phyloP scores from a whole-genome alignment of 2,888 invertebrate genomes.

The Mythimna ferrago region DNA sequence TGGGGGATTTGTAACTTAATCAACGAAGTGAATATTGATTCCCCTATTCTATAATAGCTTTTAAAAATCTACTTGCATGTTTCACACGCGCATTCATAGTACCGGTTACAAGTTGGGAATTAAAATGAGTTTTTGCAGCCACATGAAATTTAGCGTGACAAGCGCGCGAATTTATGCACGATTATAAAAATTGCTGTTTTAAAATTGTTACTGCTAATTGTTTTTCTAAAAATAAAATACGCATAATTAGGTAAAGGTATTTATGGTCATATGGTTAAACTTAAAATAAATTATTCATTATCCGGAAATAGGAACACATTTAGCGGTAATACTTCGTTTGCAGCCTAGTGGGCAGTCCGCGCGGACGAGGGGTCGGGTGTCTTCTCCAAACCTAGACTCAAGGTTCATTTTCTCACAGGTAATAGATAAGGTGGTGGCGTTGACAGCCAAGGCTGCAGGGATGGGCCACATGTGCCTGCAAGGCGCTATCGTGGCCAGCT shows the following conservation, averaged over 20 bases:
- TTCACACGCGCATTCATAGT: background rate
- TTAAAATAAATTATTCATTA: constrained; percentile 35
- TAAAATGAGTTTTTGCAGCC: background rate
- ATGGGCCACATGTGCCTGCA: constrained; percentile 80
- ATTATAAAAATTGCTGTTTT: constrained; percentile 4
- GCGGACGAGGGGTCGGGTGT: background rate
- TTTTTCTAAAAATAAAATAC: constrained; percentile 31
- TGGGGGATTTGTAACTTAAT: constrained; percentile 68
- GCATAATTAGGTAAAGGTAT: constrained; percentile 22
- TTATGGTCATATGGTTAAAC: constrained; percentile 41
- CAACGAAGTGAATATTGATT: constrained; percentile 67
- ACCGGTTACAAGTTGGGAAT: background rate
- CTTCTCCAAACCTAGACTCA: constrained; percentile 75
- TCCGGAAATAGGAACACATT: constrained; percentile 68
- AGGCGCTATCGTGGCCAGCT: constrained; percentile 77
- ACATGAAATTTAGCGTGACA: constrained; percentile 32
- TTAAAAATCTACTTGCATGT: constrained; percentile 15
- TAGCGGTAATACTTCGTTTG: constrained; percentile 75
- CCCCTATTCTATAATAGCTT: constrained; percentile 25
- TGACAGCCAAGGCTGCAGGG: constrained; percentile 89
- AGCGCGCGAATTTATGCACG: constrained; percentile 7
- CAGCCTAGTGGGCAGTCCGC: constrained; percentile 77
- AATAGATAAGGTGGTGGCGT: constrained; percentile 90
- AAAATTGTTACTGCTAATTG: constrained; percentile 1
- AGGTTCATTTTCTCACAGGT: constrained; percentile 87